These are phyloP conservation scores for Diploptera punctata DNA, from an alignment of 2,888 invertebrate species.

Conservation along the genomic window DNA sequence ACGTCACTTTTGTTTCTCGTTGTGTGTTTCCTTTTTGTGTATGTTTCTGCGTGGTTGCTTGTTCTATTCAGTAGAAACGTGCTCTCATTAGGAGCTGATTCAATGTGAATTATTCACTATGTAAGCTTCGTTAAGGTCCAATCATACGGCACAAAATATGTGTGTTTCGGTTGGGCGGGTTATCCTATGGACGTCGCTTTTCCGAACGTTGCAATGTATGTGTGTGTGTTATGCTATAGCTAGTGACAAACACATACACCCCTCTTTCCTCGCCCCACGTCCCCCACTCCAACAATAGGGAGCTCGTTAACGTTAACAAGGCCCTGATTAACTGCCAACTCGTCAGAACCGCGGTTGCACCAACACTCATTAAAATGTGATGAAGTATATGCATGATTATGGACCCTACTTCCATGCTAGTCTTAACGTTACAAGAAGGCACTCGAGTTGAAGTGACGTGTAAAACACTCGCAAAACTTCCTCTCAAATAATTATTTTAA, in stretches of 20 bases:
- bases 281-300: slow-evolving; percentile 27
- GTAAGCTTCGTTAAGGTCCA: slow-evolving; percentile 31
- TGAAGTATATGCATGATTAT: background rate
- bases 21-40: slow-evolving; percentile 2
- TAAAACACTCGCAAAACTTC: no score
- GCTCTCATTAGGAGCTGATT: slow-evolving; percentile 28
- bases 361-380: slow-evolving; percentile 28
- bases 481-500: no score
- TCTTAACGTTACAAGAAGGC: no score
- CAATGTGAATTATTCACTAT: slow-evolving; percentile 30
- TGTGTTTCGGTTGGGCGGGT: slow-evolving; percentile 12
- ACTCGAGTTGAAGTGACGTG: no score
- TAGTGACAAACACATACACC: slow-evolving; percentile 17
- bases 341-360: slow-evolving; percentile 31
- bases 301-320: slow-evolving; percentile 29
- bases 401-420: no score
- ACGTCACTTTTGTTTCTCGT: background rate
- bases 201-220: background rate
- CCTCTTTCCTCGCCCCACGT: background rate
- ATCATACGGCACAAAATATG: slow-evolving; percentile 31
- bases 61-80: slow-evolving; percentile 14
- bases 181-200: slow-evolving; percentile 13
- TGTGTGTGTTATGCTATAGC: background rate
- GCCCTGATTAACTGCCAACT: slow-evolving; percentile 31
- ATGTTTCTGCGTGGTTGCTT: slow-evolving; percentile 7